Conservation (phyloP, 2,113 vertebrate species). For the Cheirogaleus medius region DNA sequence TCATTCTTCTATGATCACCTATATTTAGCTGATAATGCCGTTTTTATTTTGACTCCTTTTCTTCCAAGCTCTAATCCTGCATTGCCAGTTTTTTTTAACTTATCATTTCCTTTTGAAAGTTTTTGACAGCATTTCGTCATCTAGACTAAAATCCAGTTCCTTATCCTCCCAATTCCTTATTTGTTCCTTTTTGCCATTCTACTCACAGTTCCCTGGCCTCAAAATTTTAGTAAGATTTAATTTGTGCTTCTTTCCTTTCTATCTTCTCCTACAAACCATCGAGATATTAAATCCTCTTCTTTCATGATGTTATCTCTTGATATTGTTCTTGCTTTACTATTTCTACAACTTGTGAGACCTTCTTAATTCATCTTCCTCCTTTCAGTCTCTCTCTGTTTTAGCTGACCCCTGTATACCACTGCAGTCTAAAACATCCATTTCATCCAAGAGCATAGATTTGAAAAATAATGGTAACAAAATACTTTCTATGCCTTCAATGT, state of each 20-base stretch:
- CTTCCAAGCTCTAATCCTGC: neutral
- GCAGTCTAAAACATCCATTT: neutral
- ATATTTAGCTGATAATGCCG: neutral
- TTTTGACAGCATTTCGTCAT: neutral
- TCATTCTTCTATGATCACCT: neutral
- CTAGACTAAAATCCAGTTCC: neutral
- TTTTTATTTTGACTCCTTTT: neutral
- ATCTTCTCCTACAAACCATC: neutral
- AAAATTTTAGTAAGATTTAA: neutral
- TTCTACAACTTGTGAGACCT: neutral
- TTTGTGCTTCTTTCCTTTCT: neutral
- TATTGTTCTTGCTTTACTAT: neutral
- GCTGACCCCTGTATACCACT: neutral
- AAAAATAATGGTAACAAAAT: neutral
- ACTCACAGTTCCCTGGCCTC: neutral
- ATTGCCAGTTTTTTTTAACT: neutral
- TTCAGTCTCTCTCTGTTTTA: neutral
- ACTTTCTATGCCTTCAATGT: neutral
- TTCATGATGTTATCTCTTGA: neutral
- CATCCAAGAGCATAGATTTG: neutral
- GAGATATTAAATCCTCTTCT: neutral
- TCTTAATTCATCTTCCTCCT: neutral
- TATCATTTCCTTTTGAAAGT: neutral
- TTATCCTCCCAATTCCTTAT: neutral
- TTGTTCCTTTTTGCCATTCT: neutral